Conservation (phyloP, 2,797 vertebrate species). For the Coregonus suidteri region DNA sequence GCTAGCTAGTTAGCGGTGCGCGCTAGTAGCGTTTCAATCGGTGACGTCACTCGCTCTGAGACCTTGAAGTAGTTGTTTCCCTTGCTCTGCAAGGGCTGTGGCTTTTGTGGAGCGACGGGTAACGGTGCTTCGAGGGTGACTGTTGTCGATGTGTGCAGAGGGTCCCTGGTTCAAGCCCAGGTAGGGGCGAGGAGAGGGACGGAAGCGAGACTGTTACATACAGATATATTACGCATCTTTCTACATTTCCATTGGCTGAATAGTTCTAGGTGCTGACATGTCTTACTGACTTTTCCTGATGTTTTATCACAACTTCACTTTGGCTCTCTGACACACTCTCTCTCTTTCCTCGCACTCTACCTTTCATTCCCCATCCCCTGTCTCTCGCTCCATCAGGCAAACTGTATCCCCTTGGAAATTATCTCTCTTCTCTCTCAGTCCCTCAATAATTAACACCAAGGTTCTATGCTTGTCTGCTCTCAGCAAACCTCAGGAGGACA, state of each 20-base stretch:
- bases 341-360: slow-evolving; percentile 5
- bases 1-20: too few species aligned
- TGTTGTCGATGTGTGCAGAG: too few species aligned
- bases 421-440: slow-evolving; percentile 30
- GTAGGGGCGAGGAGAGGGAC: too few species aligned
- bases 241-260: not conserved
- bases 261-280: not conserved
- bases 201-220: too few species aligned
- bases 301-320: slow-evolving; percentile 15
- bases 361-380: not conserved
- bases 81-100: too few species aligned
- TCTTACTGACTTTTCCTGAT: slow-evolving; percentile 10
- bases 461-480: slow-evolving; percentile 34
- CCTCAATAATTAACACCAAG: slow-evolving; percentile 51
- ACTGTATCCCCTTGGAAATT: slow-evolving; percentile 14
- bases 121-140: too few species aligned
- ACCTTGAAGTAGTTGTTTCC: too few species aligned
- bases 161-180: too few species aligned
- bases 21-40: too few species aligned
- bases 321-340: slow-evolving; percentile 6
- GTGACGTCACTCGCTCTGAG: too few species aligned
- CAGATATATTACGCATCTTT: not conserved
- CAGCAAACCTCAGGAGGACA: slow-evolving; percentile 30
- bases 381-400: slow-evolving; percentile 21
- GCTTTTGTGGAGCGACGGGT: too few species aligned